Conservation (phyloP, 2,113 vertebrate species). For the Hydropotes inermis region DNA sequence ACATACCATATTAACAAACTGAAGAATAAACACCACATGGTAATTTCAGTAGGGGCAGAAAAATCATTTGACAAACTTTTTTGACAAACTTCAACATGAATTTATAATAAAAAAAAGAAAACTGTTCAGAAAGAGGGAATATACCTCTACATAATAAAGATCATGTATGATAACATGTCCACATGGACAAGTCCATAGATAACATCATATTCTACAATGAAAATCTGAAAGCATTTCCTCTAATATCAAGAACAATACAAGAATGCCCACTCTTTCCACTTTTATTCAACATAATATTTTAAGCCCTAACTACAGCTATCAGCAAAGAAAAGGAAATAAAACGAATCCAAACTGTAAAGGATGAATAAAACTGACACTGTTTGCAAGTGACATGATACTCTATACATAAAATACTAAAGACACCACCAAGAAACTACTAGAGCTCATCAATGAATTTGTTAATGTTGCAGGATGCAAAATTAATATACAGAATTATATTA, state of each 20-base stretch:
- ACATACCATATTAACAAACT: background rate
- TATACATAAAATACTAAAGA: background rate
- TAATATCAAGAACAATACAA: background rate
- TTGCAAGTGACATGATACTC: background rate
- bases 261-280: background rate
- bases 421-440: background rate
- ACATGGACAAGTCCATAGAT: background rate
- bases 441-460: background rate
- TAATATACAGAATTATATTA: background rate
- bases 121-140: background rate
- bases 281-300: background rate
- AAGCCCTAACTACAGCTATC: background rate
- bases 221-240: background rate
- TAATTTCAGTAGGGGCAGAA: background rate
- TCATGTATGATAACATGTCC: background rate
- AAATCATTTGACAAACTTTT: background rate
- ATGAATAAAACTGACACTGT: background rate
- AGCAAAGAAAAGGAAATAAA: background rate
- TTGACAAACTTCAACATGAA: background rate
- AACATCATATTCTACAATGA: background rate
- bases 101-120: background rate
- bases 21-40: background rate
- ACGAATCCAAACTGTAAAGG: background rate
- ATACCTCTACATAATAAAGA: background rate
- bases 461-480: background rate